Conservation (phyloP, 2,888 invertebrate genomes). For the Limnephilus auricula region DNA sequence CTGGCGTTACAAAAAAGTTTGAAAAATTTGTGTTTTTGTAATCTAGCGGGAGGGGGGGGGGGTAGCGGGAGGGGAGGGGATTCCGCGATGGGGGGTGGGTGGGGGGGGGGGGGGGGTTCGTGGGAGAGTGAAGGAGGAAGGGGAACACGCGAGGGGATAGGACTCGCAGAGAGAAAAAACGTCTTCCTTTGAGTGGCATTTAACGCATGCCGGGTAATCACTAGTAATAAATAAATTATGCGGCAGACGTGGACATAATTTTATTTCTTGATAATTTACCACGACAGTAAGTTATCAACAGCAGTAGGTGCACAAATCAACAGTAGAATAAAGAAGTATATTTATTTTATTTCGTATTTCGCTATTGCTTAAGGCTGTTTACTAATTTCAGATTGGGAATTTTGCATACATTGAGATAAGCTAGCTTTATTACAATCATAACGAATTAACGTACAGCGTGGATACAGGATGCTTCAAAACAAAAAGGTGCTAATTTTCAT, state of each 20-base stretch:
- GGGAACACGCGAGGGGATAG: too few species aligned
- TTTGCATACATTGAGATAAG: conserved; percentile 2
- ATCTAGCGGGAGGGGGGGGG: too few species aligned
- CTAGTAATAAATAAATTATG: too few species aligned
- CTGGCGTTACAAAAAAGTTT: too few species aligned
- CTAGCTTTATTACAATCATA: not conserved
- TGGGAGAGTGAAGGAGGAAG: too few species aligned
- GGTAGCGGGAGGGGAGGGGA: too few species aligned
- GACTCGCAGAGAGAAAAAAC: too few species aligned
- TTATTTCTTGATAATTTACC: not conserved
- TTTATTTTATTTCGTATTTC: not conserved
- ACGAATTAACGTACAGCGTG: not conserved
- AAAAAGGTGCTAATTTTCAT: not conserved
- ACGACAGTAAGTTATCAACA: not conserved
- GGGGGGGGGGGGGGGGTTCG: too few species aligned
- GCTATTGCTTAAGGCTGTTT: not conserved
- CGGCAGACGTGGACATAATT: not conserved
- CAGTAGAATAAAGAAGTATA: not conserved
- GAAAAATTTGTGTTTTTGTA: too few species aligned
- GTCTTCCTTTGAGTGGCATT: too few species aligned
- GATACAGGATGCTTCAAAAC: not conserved
- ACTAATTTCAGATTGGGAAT: not conserved
- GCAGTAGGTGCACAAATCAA: not conserved
- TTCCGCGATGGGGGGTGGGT: too few species aligned
- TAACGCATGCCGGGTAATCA: too few species aligned